Base-by-base conservation (phyloP, 2,888 invertebrate species). In the Alitta virens region DNA sequence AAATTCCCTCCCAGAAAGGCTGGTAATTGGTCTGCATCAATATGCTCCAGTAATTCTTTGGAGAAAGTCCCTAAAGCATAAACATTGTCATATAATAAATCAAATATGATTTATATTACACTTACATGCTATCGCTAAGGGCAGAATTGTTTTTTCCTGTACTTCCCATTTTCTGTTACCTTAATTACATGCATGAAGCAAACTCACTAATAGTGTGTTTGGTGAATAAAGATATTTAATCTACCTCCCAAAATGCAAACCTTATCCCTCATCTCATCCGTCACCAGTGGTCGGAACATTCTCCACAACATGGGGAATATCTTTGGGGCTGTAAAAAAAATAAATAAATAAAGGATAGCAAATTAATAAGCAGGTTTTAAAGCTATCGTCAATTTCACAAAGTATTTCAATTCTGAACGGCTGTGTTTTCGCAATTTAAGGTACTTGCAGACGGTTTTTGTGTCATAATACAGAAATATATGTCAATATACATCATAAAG, bases 251-350 rank as follows among this genome's bases (percentile, higher is more conserved):
- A 89, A 70, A 94, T 92, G 76, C 88, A 87, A 63, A 94, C 92
- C 84, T 94, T 94, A 40, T 89, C 89, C 72, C 92, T 85, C 21
- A 94, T 94, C 77, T 91, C 90, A 72, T 92, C 93, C 76, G 92
- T 89, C 77, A 94, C 86, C 75, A 93, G 92, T 74, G 89, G 91
- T 78, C 92, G 92, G 0, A 91, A 86, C 33, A 94, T 86, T 27
- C 90, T 88, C 79, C 91, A 94, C 0, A 91, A 91, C 46, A 93
- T 85, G 0, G 91, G 86, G 80, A 94, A 93, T 9, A 93, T 88
- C 82, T 89, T 89, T 2, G 94, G 93, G 0, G 92, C 92, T 92
- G 82, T 23, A 85, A 84, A 72, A 60, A 38, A 1, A 56, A 56
- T 5, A 56, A 23, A 3, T 46, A 21, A 46, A 46, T n/a, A n/a